Evolutionary conservation across 2,888 invertebrate genomes (phyloP), one percentile per base, ranked within the genome.

Genomic region (Epirrhoe alternata): DNA sequence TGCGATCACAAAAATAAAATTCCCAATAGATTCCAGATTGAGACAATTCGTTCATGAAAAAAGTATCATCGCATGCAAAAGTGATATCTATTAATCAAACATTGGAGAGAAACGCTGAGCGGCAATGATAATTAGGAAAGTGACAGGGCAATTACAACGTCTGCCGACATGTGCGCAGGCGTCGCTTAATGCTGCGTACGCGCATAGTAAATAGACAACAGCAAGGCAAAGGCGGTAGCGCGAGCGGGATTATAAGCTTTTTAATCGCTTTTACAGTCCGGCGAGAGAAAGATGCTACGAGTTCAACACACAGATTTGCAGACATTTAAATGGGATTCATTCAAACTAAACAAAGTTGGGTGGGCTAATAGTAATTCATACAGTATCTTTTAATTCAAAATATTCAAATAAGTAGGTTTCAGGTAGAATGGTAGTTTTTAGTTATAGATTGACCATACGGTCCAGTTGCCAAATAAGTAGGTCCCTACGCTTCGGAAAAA

Each of bases 111-210:
- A 88, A 89, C 84, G 83, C 70, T 76, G 73, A 74, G 75, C 75
- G 71, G 74, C 78, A 82, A 82, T 85, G 86, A 77, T 87, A 86
- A 88, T 89, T 87, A 88, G 83, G 85, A 90, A 90, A 90, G 90
- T 90, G 90, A 89, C 89, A 86, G 85, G 84, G 87, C 86, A 90
- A 90, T 91, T 90, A 89, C 80, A 69, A 70, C 79, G 85, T 82
- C 78, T 80, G 80, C 78, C 76, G 75, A 80, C 80, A 74, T 77
- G 78, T 81, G 85, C 83, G 75, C 79, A 62, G 77, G 71, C 76
- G 74, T 72, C 76, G 76, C 66, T 76, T 74, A 72, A 61, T 74
- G 69, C 72, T 75, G 80, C 79, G 77, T 80, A 79, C 72, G 76
- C 81, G 82, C 81, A 81, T 80, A 78, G 60, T 78, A 61, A 80